Evolutionary conservation across 2,797 vertebrate species (phyloP).

Genomic region (Anguilla anguilla): DNA sequence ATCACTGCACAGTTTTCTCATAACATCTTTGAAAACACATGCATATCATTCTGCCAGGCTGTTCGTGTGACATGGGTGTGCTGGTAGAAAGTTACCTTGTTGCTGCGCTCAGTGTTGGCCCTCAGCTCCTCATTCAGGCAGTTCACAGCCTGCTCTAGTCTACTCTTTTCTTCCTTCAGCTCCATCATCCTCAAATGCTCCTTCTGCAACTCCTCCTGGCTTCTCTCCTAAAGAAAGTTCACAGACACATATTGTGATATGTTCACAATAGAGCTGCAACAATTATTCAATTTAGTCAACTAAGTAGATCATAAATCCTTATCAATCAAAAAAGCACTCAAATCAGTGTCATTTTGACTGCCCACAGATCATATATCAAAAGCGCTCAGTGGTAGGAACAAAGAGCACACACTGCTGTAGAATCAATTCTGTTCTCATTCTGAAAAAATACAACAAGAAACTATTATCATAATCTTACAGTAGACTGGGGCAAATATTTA

Average conservation of each 20-base stretch:
- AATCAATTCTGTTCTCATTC: no score
- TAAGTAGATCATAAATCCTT: no score
- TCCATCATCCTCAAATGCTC: constrained; percentile 81
- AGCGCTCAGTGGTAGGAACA: no score
- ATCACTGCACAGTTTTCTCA: neutral
- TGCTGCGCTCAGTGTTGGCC: constrained; percentile 75
- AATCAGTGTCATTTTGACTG: no score
- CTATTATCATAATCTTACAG: no score
- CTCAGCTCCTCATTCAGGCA: constrained; percentile 81
- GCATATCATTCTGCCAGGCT: neutral
- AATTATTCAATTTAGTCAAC: no score
- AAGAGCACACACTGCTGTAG: no score
- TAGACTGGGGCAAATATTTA: no score
- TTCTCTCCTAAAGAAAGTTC: constrained; percentile 67
- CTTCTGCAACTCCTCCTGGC: constrained; percentile 83
- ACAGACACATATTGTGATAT: neutral
- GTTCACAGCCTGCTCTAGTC: constrained; percentile 78
- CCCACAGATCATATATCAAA: no score
- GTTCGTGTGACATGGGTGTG: neutral
- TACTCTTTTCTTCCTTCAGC: constrained; percentile 76
- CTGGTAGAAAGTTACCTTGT: constrained; percentile 78
- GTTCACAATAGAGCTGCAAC: no score
- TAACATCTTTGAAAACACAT: neutral
- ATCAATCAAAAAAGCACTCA: no score
- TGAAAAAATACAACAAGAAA: no score